A percentile compares a stretch with the other conserved stretches of the same genome.
Conservation (phyloP, 64 coral and sea anemone genomes). For the Acropora yongei region DNA sequence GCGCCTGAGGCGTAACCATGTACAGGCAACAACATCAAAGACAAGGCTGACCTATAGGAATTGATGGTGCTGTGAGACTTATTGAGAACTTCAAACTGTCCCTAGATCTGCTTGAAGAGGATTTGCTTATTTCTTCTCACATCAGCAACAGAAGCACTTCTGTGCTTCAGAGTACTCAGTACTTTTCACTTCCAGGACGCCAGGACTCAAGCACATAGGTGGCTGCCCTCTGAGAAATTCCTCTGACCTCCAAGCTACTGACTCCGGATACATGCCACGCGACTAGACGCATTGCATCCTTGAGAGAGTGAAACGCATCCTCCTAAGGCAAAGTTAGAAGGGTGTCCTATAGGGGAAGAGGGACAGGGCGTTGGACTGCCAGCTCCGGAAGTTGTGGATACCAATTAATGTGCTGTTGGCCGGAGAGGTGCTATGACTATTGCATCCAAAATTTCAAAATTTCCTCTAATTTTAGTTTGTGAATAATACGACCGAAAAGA, state of each 20-base stretch:
- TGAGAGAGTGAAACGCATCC: constrained; percentile 26
- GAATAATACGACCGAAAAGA: constrained; percentile 19
- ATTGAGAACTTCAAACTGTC: constrained; percentile 11
- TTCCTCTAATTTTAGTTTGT: constrained; percentile 2
- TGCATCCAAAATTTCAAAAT: background rate
- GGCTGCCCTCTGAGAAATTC: constrained; percentile 34
- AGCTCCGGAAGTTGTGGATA: constrained; percentile 50
- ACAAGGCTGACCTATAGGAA: constrained; percentile 66
- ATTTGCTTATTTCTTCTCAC: background rate
- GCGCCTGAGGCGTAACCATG: too few species aligned
- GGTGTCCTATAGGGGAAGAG: constrained; percentile 24
- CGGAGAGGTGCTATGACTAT: constrained; percentile 59
- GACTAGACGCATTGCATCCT: constrained; percentile 35
- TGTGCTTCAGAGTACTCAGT: constrained; percentile 51
- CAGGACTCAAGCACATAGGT: constrained; percentile 38
- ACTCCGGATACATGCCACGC: constrained; percentile 62
- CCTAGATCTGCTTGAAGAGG: constrained; percentile 27
- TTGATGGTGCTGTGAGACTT: constrained; percentile 60
- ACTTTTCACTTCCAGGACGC: constrained; percentile 32
- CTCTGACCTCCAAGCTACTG: background rate
- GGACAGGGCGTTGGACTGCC: constrained; percentile 38
- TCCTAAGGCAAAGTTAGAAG: constrained; percentile 16
- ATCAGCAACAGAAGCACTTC: constrained; percentile 66
- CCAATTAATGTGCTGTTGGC: constrained; percentile 58
- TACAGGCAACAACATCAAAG: constrained; percentile 3